Evolutionary conservation across 2,797 vertebrate species (phyloP).

Genomic region (Arnoldichthys spilopterus): DNA sequence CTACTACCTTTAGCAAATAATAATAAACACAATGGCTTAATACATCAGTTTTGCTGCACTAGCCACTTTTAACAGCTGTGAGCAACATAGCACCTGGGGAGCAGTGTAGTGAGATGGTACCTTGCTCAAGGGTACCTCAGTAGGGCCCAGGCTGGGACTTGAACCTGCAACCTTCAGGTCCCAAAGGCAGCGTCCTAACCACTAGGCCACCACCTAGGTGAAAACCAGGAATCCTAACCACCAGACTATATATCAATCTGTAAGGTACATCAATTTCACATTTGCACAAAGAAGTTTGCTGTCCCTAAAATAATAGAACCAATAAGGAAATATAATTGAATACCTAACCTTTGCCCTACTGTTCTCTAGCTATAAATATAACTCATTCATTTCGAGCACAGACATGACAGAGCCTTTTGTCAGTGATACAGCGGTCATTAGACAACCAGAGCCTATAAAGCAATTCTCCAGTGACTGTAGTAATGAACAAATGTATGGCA

Average conservation of each 20-base stretch:
- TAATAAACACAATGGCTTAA: not conserved
- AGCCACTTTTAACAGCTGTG: not conserved
- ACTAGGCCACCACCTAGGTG: too few relatives aligned
- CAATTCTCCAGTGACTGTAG: not conserved
- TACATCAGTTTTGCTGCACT: not conserved
- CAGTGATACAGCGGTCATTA: conserved; percentile 7
- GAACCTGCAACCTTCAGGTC: too few relatives aligned
- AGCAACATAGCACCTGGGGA: too few relatives aligned
- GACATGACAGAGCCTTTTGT: not conserved
- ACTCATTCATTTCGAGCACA: conserved; percentile 49
- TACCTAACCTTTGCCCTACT: conserved; percentile 66
- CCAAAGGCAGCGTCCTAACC: too few relatives aligned
- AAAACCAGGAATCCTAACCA: too few relatives aligned
- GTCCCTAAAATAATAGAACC: conserved; percentile 59
- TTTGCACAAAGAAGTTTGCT: conserved; percentile 30
- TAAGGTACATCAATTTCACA: not conserved
- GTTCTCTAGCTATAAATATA: conserved; percentile 65
- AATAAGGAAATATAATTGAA: conserved; percentile 58
- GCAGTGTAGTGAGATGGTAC: too few relatives aligned
- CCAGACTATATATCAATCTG: too few relatives aligned
- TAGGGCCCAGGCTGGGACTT: too few relatives aligned
- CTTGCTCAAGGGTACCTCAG: too few relatives aligned
- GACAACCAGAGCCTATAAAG: not conserved
- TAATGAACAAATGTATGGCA: not conserved
- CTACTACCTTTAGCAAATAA: too few relatives aligned